Base-by-base conservation (phyloP, 2,113 vertebrate species). In the Crotalus viridis region DNA sequence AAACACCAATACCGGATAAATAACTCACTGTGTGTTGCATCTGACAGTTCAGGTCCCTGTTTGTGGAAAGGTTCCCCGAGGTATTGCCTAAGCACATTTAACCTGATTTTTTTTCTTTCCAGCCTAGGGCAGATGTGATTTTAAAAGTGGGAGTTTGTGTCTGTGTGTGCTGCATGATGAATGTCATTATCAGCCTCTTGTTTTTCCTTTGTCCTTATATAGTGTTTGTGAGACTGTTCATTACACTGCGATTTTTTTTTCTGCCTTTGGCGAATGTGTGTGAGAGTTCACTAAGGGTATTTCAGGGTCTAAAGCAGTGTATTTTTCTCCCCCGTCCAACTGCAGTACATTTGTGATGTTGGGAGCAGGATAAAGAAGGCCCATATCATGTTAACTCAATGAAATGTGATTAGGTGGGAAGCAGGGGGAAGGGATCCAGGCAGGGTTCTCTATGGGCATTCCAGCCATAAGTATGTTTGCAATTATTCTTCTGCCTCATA, bases 401-500 rank as follows among this genome's bases (percentile, higher is more conserved):
- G 0, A 85, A 93, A 85, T 93, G 69, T 88, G 95, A 64, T 90
- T 93, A 8, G 95, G 94, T 93, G 69, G 90, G 90, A 93, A 96
- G 87, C 90, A 88, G 92, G 95, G 69, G 74, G 69, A 39, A 89
- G 88, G 93, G 91, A 94, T 94, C 91, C 0, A 0, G 46, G 93
- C 0, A 64, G 43, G 43, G 0, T 0, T 0, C 94, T 91, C 91
- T 54, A 85, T 43, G 43, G 0, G 93, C 94, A 81, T 46, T 92
- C 92, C 90, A 96, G 92, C 94, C 87, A 92, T 56, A 39, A 95
- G 94, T 33, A 0, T 96, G 95, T 90, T 95, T 96, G 93, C 92
- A 91, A 96, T 97, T 96, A 96, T 5, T 93, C 2, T n/a, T 94
- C 0, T 19, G 90, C 91, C 94, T 94, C 89, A 13, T 88, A 91